Base-by-base conservation (phyloP, 2,113 vertebrate genomes). In the Rhea pennata region DNA sequence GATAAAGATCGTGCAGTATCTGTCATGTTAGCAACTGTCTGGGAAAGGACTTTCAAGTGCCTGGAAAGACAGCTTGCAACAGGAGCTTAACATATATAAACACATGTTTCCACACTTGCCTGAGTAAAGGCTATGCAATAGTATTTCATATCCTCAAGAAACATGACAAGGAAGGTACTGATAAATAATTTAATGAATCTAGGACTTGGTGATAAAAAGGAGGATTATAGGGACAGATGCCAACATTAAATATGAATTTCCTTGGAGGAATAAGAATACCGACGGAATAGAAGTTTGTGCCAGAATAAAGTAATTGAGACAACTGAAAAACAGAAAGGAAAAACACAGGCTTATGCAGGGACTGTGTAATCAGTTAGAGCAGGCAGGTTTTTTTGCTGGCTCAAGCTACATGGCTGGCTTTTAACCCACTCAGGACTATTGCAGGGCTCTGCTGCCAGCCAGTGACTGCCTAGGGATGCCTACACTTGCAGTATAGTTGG, bases 211-310 rank as follows among this genome's bases (percentile, higher is more conserved):
- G 24, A 51, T 53, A 54, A 77, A 92, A 94, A 85, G 9, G 42
- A 84, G 15, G 48, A 58, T 92, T 87, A 62, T 69, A 75, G 56
- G 66, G 66, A 89, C 58, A 89, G 70, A 76, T 58, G 53, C 62
- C 74, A 91, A 87, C 56, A 72, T 40, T 65, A 87, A 93, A 95
- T 65, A 87, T 16, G 91, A 56, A 89, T 90, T 87, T 79, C 73
- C 51, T 65, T 51, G 33, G 56, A 95, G 65, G 22, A 40, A 82
- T 76, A 92, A 82, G 20, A 89, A 89, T 24, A 51, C 62, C 62
- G 62, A 78, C 91, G 48, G 64, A 91, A 87, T 10, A 78, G 33
- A 78, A 90, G 36, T 73, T 53, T 36, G 72, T 50, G 27, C 22
- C 36, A 27, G 48, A 69, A 82, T 44, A 69, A 87, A 86, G 62